Evolutionary conservation across 2,888 invertebrate species (phyloP).

Genomic region (Napeogenes inachia): DNA sequence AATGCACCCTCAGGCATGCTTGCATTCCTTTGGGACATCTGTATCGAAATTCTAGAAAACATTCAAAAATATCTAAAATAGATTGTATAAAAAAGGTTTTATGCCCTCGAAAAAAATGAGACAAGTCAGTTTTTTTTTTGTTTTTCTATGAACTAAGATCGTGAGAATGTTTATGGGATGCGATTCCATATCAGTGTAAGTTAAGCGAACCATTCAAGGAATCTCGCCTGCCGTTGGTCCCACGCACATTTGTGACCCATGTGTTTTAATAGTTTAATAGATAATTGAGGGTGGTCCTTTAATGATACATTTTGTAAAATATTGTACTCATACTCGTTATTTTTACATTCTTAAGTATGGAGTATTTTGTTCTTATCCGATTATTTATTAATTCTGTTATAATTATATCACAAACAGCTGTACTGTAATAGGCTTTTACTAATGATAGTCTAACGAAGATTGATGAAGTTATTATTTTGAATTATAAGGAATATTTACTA

Average conservation of each 20-base stretch:
- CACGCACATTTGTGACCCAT: constrained; percentile 68
- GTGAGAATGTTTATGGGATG: constrained; percentile 59
- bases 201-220: constrained; percentile 62
- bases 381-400: constrained; percentile 11
- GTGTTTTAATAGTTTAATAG: constrained; percentile 37
- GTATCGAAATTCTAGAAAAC: constrained; percentile 7
- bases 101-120: constrained; percentile 8
- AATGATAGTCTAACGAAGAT: no score
- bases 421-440: no score
- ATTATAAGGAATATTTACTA: no score
- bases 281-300: constrained; percentile 1
- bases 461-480: no score
- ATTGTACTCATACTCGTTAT: constrained; percentile 5
- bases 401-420: constrained; percentile 37
- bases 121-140: constrained; percentile 36
- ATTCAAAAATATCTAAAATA: neutral
- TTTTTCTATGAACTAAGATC: constrained; percentile 48
- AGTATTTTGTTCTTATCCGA: no score
- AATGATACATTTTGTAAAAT: constrained; percentile 1
- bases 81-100: neutral
- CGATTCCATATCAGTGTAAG: constrained; percentile 49
- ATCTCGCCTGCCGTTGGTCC: constrained; percentile 43
- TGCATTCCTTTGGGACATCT: constrained; percentile 43
- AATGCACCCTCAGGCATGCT: constrained; percentile 53
- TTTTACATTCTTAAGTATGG: constrained; percentile 1